Base-by-base conservation (phyloP, 2,888 invertebrate genomes). In the Drosophila atripex region DNA sequence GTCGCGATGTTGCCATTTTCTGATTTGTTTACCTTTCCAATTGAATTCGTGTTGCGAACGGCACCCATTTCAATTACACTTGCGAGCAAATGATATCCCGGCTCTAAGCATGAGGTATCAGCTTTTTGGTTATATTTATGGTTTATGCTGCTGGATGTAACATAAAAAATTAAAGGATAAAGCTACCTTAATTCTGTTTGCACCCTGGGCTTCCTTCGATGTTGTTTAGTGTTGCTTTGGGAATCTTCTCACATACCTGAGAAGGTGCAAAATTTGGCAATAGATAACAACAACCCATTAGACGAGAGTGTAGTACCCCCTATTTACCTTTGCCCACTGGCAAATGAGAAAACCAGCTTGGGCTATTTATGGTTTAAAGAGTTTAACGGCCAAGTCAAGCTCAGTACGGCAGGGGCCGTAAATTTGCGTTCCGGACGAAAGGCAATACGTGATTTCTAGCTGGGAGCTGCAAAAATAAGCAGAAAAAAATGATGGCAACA, bases 21-120 rank as follows among this genome's bases (percentile, higher is more conserved):
- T 78, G 87, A 82, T 87, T 86, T 80, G 85, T 82, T 78, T 85
- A 76, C 74, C 59, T 70, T 71, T 82, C 76, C 82, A 80, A 80
- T 80, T 78, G 69, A 70, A 64, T 61, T 71, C 71, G 80, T 71
- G 72, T 28, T 54, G 47, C 69, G 12, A 58, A 41, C 53, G 59
- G 35, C 59, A 52, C 35, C 35, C 46, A 63, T 71, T 76, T 69
- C 70, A 76, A 75, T 76, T 75, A 75, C 75, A 86, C 77, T 57
- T n/a, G n/a, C 21, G 55, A 66, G 18, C 86, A 71, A 39, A 65
- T 11, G 11, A 9, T 41, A 18, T 39, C n/a, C 39, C 9, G 4
- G 9, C n/a, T 45, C 30, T 4, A 8, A 23, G 5, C 35, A 30
- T 3, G 12, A 21, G 12, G 39, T 35, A 35, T 32, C 32, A 32